phyloP scores from a whole-genome alignment of 2,888 invertebrate species.

The Mamestra brassicae region DNA sequence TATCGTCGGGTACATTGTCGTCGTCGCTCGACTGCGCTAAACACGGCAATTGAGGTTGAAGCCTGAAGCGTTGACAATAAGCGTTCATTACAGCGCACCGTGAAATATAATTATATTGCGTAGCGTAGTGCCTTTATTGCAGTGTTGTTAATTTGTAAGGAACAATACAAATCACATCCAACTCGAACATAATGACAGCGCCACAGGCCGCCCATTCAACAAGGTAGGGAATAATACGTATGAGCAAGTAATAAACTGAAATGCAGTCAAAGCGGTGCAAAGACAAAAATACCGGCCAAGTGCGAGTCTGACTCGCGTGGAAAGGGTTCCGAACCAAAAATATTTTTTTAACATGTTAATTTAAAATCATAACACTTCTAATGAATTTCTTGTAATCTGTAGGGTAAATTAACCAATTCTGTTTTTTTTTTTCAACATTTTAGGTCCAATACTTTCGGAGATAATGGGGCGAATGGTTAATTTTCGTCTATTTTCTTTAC shows the following conservation, averaged over 20 bases:
- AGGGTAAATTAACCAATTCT: too few species aligned
- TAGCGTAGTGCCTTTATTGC: slow-evolving; percentile 27
- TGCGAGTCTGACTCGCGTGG: too few species aligned
- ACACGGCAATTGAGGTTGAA: slow-evolving; percentile 45
- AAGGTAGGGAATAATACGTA: background rate
- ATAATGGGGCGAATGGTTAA: too few species aligned
- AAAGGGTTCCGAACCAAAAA: too few species aligned
- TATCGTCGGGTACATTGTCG: slow-evolving; percentile 5
- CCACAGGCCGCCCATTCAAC: background rate
- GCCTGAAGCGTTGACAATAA: slow-evolving; percentile 41
- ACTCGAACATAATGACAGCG: slow-evolving; percentile 1
- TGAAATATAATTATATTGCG: slow-evolving; percentile 25
- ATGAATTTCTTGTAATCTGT: too few species aligned
- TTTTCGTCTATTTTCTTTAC: too few species aligned
- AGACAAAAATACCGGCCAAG: background rate
- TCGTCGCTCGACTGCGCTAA: slow-evolving; percentile 26
- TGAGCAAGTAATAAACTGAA: background rate
- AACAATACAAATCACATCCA: slow-evolving; percentile 25
- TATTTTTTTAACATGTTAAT: too few species aligned
- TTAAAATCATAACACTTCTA: too few species aligned
- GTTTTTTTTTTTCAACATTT: too few species aligned
- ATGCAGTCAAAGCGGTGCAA: background rate
- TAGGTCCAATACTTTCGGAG: too few species aligned
- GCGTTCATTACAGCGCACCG: slow-evolving; percentile 30
- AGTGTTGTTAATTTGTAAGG: slow-evolving; percentile 6